These are phyloP conservation scores for Gallinago nigripennis DNA, from an alignment of 2,797 vertebrate species.

Conservation along the genomic window DNA sequence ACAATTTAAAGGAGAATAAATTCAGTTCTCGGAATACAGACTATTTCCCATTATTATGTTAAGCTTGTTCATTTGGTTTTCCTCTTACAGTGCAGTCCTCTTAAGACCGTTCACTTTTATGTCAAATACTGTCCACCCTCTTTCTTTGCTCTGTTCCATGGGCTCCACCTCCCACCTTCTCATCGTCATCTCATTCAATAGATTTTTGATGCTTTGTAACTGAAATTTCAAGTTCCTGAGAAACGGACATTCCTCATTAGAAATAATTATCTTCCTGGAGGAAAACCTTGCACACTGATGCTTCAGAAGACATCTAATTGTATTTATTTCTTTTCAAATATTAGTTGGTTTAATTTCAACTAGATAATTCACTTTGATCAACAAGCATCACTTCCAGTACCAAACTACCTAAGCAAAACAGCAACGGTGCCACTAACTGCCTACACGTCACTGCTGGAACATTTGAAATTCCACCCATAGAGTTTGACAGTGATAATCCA, in stretches of 20 bases:
- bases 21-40: not conserved
- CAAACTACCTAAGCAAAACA: not conserved
- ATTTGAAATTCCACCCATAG: accelerated
- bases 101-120: not conserved
- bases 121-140: not conserved
- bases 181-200: not conserved
- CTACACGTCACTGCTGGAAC: not conserved
- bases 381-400: not conserved
- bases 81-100: not conserved
- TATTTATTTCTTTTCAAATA: not conserved
- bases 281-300: not conserved
- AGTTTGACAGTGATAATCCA: not conserved
- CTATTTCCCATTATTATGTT: not conserved
- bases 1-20: not conserved
- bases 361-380: not conserved
- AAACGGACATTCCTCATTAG: not conserved
- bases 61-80: not conserved
- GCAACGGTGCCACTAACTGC: not conserved
- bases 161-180: not conserved
- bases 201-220: not conserved
- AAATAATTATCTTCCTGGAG: not conserved
- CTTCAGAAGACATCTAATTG: not conserved
- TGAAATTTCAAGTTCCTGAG: not conserved
- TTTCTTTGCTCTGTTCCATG: not conserved
- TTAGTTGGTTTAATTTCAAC: not conserved